Evolutionary conservation across 2,113 vertebrate species (phyloP).

Genomic region (Tretioscincus oriximinensis): DNA sequence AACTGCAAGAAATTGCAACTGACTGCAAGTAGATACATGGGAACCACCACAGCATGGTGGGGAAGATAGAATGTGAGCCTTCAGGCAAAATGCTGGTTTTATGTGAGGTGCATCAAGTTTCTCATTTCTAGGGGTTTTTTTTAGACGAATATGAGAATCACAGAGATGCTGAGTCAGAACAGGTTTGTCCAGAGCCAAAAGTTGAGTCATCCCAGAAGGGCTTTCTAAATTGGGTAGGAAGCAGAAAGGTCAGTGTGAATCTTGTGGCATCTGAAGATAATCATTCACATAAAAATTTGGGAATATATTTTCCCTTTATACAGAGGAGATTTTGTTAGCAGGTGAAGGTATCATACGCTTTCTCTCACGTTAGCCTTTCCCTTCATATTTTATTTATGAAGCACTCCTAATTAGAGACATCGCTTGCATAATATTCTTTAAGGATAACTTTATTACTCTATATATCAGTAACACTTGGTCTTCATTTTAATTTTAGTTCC

Average conservation of each 20-base stretch:
- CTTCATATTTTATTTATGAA: background rate
- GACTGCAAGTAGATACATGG: too few relatives aligned
- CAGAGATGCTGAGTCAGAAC: background rate
- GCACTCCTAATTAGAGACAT: too few relatives aligned
- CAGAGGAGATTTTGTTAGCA: background rate
- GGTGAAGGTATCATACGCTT: background rate
- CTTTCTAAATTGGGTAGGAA: background rate
- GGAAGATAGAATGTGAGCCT: too few relatives aligned
- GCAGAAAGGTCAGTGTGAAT: background rate
- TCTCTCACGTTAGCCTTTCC: background rate
- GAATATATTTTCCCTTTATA: background rate
- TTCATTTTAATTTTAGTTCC: background rate
- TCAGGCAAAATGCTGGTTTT: too few relatives aligned
- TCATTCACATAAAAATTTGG: background rate
- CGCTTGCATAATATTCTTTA: background rate
- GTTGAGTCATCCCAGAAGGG: too few relatives aligned
- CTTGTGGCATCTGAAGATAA: background rate
- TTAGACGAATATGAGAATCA: background rate
- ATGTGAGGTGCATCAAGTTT: background rate
- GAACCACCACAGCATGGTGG: too few relatives aligned
- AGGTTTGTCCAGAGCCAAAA: background rate
- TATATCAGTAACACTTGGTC: background rate
- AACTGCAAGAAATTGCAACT: too few relatives aligned
- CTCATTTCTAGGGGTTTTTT: background rate
- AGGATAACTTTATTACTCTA: background rate